phyloP scores from a whole-genome alignment of 2,888 invertebrate species.

The Perizoma flavofasciatum region DNA sequence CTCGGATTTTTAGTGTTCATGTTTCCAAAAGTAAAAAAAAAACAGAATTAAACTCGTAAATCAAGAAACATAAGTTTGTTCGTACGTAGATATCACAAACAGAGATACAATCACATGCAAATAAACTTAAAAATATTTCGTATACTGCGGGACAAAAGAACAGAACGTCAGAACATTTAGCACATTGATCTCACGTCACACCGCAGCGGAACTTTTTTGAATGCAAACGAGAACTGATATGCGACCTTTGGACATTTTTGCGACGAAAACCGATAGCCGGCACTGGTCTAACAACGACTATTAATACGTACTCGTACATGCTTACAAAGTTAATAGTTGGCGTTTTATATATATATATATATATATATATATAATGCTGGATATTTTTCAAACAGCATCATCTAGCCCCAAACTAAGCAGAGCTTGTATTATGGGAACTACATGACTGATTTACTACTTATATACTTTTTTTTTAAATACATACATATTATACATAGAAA shows the following conservation, averaged over 20 bases:
- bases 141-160: conserved; percentile 38
- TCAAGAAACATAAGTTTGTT: conserved; percentile 23
- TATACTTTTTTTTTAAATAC: too few species aligned
- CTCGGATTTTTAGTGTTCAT: background rate
- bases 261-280: conserved; percentile 4
- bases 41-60: conserved; percentile 21
- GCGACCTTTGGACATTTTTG: conserved; percentile 6
- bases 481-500: too few species aligned
- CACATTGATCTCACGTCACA: conserved; percentile 56
- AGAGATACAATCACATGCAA: conserved; percentile 27
- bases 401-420: too few species aligned
- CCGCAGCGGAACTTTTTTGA: conserved; percentile 60
- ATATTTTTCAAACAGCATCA: too few species aligned
- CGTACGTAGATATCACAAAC: conserved; percentile 13
- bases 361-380: too few species aligned
- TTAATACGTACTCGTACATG: too few species aligned
- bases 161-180: conserved; percentile 38
- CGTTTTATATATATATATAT: too few species aligned
- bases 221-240: conserved; percentile 68
- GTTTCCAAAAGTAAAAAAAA: conserved; percentile 4
- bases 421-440: too few species aligned
- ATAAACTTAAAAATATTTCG: conserved; percentile 16
- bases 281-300: background rate
- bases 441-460: too few species aligned
- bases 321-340: background rate